These are phyloP conservation scores for Griposia aprilina DNA, from an alignment of 2,888 invertebrate species.

Conservation along the genomic window DNA sequence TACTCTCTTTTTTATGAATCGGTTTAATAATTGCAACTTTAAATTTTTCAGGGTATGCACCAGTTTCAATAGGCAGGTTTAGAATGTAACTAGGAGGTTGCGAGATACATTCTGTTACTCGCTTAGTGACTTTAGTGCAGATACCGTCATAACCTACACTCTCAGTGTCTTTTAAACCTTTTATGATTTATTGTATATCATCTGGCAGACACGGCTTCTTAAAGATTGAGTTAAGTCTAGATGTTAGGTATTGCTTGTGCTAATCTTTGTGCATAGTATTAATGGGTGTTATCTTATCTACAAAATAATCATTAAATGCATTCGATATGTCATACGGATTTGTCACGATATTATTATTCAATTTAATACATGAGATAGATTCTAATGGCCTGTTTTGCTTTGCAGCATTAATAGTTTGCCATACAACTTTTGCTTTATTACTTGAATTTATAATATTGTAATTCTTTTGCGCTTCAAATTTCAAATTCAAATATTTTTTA, in stretches of 20 bases:
- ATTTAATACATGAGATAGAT: too few species aligned
- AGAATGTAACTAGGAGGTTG: background rate
- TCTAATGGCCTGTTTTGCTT: too few species aligned
- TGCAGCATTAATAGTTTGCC: too few species aligned
- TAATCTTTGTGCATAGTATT: too few species aligned
- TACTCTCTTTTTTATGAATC: constrained; percentile 8
- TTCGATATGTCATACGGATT: too few species aligned
- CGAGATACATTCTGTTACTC: background rate
- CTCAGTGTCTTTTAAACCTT: background rate
- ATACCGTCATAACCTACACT: background rate
- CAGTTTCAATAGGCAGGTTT: background rate
- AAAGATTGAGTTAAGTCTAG: background rate
- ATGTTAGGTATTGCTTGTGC: background rate
- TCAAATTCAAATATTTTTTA: too few species aligned
- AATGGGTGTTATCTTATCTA: too few species aligned
- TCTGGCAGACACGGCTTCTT: background rate
- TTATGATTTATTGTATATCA: background rate
- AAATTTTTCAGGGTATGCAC: background rate
- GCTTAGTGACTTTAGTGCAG: background rate
- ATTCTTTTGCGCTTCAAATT: too few species aligned
- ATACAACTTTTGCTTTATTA: too few species aligned
- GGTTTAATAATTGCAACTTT: background rate
- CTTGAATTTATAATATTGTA: too few species aligned
- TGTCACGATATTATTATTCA: too few species aligned
- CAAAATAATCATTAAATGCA: too few species aligned